Evolutionary conservation across 2,113 vertebrate genomes (phyloP), one percentile per base, ranked within the genome.

Genomic region (Antigone vipio): DNA sequence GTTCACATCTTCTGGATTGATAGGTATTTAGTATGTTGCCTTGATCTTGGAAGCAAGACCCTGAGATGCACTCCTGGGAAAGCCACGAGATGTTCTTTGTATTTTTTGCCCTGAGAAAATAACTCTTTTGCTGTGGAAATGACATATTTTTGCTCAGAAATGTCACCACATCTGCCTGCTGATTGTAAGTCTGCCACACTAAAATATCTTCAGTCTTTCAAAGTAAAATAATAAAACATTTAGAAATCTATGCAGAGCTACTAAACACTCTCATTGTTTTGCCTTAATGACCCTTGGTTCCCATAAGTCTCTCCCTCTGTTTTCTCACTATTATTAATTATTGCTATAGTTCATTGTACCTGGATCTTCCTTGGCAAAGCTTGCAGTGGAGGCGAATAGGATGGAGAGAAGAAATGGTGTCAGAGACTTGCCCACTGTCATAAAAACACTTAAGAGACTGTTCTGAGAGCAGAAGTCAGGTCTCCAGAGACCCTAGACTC

Each of bases 1-100:
- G 30, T 78, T 91, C 14, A 0, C 52, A 68, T 79, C 92, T 93
- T 80, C 77, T 85, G 78, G 77, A 86, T 78, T 90, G 93, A 95
- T 95, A 86, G 34, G 76, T 90, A 83, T 96, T 97, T 92, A 94
- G 69, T 69, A 24, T 55, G 52, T 82, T 95, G n/a, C 69, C 81
- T 95, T 93, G 94, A 94, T 93, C 83, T 75, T 58, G 72, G 75
- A 93, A 92, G 78, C 88, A 92, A 60, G 92, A 93, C 84, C 93
- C 89, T 88, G 55, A 85, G 92, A 69, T 96, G 44, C 53, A 93
- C 96, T 77, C 84, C 67, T 89, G 95, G 96, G 97, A 82, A 85
- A 94, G 88, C 67, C 22, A 5, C 0, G 6, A 87, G 78, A 71
- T 42, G 9, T 80, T 75, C 76, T 82, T 88, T 94, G 73, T 67